Percentiles rank a stretch among this genome's conserved stretches.
Conservation (phyloP, 2,113 vertebrate genomes). For the Gopherus evgoodei region DNA sequence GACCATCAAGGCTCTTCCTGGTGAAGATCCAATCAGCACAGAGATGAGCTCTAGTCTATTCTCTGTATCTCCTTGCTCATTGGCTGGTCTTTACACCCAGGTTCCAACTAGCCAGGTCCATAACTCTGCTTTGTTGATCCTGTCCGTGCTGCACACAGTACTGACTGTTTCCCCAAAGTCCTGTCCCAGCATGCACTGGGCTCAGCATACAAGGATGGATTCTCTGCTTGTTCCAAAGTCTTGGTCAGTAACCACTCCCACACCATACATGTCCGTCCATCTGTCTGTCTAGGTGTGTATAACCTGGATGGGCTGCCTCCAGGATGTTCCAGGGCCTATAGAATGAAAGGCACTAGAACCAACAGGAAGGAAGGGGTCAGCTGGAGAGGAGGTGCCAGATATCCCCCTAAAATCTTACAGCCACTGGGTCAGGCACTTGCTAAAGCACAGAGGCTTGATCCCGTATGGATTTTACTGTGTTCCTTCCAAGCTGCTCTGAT, state of each 20-base stretch:
- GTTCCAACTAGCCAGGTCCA: too few species aligned
- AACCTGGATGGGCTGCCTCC: not conserved
- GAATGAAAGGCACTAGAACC: not conserved
- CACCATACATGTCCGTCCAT: too few species aligned
- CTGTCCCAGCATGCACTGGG: not conserved
- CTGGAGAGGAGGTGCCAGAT: not conserved
- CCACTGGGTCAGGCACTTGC: not conserved
- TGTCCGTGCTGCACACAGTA: not conserved
- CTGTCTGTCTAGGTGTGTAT: not conserved
- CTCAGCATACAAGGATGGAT: not conserved
- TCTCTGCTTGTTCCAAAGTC: not conserved
- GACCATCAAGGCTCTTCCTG: not conserved
- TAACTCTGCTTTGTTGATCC: too few species aligned
- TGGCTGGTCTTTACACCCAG: too few species aligned
- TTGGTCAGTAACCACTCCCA: not conserved
- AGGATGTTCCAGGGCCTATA: not conserved
- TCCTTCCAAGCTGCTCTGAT: not conserved
- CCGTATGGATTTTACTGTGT: not conserved
- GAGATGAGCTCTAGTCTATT: too few species aligned
- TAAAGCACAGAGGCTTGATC: not conserved
- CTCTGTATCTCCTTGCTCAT: too few species aligned
- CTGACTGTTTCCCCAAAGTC: not conserved
- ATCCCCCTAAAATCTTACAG: not conserved
- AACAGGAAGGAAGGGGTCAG: not conserved
- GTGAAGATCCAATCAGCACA: not conserved